Evolutionary conservation across 2,797 vertebrate species (phyloP), one percentile per base, ranked within the genome.

Genomic region (Enteromius argenteus): DNA sequence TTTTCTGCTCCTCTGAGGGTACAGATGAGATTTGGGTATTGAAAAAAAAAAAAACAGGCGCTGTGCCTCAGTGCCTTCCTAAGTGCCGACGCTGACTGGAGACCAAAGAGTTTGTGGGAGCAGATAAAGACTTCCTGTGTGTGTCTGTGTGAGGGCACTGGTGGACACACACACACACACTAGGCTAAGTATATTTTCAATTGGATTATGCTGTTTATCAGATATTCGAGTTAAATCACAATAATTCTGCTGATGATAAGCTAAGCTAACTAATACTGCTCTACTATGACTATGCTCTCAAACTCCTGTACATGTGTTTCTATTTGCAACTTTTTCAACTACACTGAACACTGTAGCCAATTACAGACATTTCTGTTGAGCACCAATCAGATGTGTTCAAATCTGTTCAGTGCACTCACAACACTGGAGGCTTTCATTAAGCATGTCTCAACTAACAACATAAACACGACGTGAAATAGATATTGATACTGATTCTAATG

Each of bases 71-170:
- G 46, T 23, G 77, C 62, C 15, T 35, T 23, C 53, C 13, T 23
- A 68, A 68, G 78, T 27, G 32, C 13, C 44, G 17, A 19, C 14
- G 13, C 56, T 4, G 21, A 71, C 68, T 39, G 56, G 5, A 30
- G 75, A 76, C 46, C 60, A 30, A 3, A 62, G n/a, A 27, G 58
- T 62, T 51, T 1, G n/a, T 44, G 56, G 17, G 14, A 64, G n/a
- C 13, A 64, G 75, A 69, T 69, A 44, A 71, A 27, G 35, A 62
- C 75, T 53, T 68, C 46, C 44, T 30, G n/a, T 42, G 62, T n/a
- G 30, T 71, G 69, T 62, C 13, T 73, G 39, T 46, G 17, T 46
- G 37, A 9, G n/a, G 67, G 23, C 21, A 44, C 37, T 30, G 68
- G 27, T 0, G 3, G n/a, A 46, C 13, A 35, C 13, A 42, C 35